Evolutionary conservation across 2,888 invertebrate genomes (phyloP).

Genomic region (Sussaba pulchella): DNA sequence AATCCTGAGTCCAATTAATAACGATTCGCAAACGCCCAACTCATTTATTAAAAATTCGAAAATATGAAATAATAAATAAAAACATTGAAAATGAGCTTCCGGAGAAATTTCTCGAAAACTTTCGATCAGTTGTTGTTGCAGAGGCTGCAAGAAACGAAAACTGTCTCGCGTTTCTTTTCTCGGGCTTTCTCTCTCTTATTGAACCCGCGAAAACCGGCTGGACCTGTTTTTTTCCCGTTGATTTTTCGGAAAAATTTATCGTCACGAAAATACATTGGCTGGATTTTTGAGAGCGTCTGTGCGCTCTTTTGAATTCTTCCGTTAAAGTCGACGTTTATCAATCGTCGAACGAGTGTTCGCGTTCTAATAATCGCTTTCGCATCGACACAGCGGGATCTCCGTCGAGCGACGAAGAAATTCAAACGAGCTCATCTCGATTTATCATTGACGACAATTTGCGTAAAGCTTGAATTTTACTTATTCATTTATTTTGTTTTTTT

Average conservation of each 20-base stretch:
- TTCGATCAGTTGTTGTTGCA: background rate
- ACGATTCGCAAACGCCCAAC: too few species aligned
- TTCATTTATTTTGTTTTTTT: constrained; percentile 8
- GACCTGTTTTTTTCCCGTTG: background rate
- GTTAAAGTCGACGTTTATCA: background rate
- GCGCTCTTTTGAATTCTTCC: too few species aligned
- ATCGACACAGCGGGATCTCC: background rate
- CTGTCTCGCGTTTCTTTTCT: too few species aligned
- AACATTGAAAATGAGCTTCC: background rate
- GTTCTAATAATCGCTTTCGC: background rate
- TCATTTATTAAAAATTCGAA: background rate
- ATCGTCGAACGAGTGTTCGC: background rate
- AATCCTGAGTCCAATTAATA: too few species aligned
- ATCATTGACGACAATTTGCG: background rate
- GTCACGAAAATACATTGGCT: too few species aligned
- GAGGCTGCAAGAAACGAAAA: constrained; percentile 1
- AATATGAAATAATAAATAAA: background rate
- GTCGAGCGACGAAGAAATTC: constrained; percentile 4
- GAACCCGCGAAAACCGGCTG: too few species aligned
- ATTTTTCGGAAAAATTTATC: too few species aligned
- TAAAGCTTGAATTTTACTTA: background rate
- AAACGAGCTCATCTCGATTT: too few species aligned
- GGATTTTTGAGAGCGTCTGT: too few species aligned
- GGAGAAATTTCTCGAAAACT: constrained; percentile 13
- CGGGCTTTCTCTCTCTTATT: too few species aligned